A percentile compares a stretch with the other conserved stretches of the same genome.
Evolutionary conservation across 2,797 vertebrate species (phyloP).

Genomic region (Pteronotus mesoamericanus): DNA sequence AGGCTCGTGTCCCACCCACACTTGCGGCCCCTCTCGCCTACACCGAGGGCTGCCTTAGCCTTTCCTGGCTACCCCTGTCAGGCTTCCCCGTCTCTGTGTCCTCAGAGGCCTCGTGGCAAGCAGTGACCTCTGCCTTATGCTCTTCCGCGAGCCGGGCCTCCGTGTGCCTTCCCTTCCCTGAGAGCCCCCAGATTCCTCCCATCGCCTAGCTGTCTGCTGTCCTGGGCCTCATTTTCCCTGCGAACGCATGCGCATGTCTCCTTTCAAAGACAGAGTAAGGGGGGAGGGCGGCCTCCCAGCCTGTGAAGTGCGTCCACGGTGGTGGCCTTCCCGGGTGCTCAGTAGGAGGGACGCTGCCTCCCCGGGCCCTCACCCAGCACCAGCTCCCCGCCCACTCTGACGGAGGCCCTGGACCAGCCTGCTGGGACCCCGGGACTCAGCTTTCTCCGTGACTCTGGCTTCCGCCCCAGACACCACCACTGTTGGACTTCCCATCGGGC

Average conservation of each 20-base stretch:
- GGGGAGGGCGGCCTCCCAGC: too few relatives aligned
- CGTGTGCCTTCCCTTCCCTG: neutral
- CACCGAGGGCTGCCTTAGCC: neutral
- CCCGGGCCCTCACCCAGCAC: neutral
- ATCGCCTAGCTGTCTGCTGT: neutral
- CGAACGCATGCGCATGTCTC: neutral
- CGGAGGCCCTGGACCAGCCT: neutral
- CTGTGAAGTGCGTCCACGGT: neutral
- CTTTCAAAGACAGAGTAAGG: neutral
- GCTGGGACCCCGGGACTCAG: neutral
- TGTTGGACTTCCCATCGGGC: neutral
- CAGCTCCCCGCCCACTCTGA: neutral
- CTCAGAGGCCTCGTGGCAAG: neutral
- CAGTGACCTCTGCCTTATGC: neutral
- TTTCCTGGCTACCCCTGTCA: accelerated
- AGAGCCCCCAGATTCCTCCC: neutral
- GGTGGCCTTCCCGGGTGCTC: neutral
- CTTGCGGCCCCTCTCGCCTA: neutral
- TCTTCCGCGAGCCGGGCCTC: neutral
- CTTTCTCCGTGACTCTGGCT: neutral
- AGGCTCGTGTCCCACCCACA: neutral
- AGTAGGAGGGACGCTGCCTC: neutral
- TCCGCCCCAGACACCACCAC: neutral
- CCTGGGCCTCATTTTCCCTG: neutral
- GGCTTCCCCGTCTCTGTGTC: neutral